Evolutionary conservation across 2,797 vertebrate species (phyloP), one percentile per base, ranked within the genome.

Genomic region (Valencia hispanica): DNA sequence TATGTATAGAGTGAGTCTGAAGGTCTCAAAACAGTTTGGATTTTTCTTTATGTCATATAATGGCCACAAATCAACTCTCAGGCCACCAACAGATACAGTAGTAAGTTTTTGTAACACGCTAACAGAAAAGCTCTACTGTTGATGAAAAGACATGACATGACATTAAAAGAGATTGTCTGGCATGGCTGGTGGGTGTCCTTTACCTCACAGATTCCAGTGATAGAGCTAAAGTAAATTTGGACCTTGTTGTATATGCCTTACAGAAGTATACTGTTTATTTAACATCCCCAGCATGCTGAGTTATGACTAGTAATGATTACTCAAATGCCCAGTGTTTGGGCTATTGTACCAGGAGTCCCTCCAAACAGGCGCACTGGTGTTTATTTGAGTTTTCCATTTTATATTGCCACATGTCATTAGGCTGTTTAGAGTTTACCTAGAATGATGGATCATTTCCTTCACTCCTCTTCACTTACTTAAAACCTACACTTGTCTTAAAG

Each of bases 341-440:
- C 92, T 93, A 90, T 94, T 94, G 94, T 95, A 95, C 91, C 91
- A 93, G 86, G 80, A 88, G 89, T 93, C 94, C 94, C 92, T 96
- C 92, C 93, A 95, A 96, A 95, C 95, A 96, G 92, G 88, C 91
- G 88, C 68, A 6, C 89, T 84, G 87, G 87, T 96, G 96, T 96
- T 96, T 96, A 96, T 96, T 96, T 96, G 92, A 96, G 95, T 95
- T 95, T 95, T 95, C 95, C 94, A 95, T 95, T 96, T 96, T 96
- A 95, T 95, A 96, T 95, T 95, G 94, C 94, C 91, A 92, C 84
- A 74, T 94, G 95, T 95, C 95, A 92, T 95, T 94, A 81, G 91
- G 90, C 88, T 96, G 95, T 96, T 96, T 96, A 95, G 90, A 95
- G 94, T 94, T 92, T 94, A 94, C 90, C 61, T 70, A 4, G 84